Base-by-base conservation (phyloP, 1,140 invertebrate genomes). In the Sitobion miscanthi region DNA sequence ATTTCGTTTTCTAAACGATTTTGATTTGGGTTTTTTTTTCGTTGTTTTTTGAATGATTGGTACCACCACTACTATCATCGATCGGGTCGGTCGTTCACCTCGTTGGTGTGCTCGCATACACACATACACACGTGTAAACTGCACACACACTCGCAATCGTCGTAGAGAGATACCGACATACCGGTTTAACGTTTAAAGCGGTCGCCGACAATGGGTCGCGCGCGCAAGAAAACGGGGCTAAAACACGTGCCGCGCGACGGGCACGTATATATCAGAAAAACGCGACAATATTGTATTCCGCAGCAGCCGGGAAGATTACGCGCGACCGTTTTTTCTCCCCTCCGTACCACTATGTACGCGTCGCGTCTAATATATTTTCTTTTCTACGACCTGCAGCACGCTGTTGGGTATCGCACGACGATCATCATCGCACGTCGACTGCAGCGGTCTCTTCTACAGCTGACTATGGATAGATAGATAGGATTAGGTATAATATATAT, bases 1-100 rank as follows among this genome's bases (percentile, higher is more conserved):
- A 89, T 89, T 89, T 89, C 88, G 88, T 57, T 89, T 89, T 89
- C 88, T 89, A 89, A 57, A 89, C 52, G 35, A 23, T 89, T 89
- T 89, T 89, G 49, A 57, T 88, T 88, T 88, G 47, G 86, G n/a
- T 88, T 88, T 88, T 87, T n/a, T 54, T 42, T 57, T 38, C 54
- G 30, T 89, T 35, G 30, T 21, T 52, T 89, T 57, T 38, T 89
- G 88, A 89, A 89, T 54, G 87, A 54, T 89, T 11, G 49, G 52
- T 89, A 57, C 49, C 88, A 45, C 14, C 77, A 62, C 11, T 17
- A 87, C 87, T n/a, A 57, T 23, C 88, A 42, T 42, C 38, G 83
- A 38, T 42, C 38, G 47, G 35, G 1, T 25, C 49, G 88, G 88
- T 89, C 88, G 88, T 89, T 89, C 88, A 89, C 88, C 88, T 89